Evolutionary conservation across 2,888 invertebrate species (phyloP).

Genomic region (Yponomeuta plumbellus): DNA sequence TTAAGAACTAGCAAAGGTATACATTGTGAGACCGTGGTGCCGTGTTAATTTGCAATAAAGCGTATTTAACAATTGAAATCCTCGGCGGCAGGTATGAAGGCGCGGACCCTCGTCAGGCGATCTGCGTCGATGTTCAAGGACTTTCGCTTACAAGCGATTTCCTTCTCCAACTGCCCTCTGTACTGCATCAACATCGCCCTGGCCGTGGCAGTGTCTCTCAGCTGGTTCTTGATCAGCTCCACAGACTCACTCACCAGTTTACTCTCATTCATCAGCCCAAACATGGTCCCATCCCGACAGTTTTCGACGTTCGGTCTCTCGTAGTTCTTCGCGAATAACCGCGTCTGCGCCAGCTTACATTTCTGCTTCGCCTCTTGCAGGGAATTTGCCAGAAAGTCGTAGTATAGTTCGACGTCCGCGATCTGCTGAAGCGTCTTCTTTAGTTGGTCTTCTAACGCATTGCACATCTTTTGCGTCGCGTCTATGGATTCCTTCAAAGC

Average conservation of each 20-base stretch:
- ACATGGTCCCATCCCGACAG: conserved; percentile 88
- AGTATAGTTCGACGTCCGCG: conserved; percentile 85
- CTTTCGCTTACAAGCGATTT: conserved; percentile 83
- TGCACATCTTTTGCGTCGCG: conserved; percentile 83
- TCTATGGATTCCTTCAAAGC: conserved; percentile 83
- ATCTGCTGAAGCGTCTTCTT: conserved; percentile 83
- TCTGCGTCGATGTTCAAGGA: conserved; percentile 81
- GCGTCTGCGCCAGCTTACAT: conserved; percentile 89
- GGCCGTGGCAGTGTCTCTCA: conserved; percentile 78
- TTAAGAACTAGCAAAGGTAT: too few relatives aligned
- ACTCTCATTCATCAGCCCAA: conserved; percentile 83
- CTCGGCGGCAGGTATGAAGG: conserved; percentile 81
- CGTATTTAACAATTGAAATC: conserved; percentile 51
- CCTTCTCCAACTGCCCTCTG: conserved; percentile 80
- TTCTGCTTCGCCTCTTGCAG: conserved; percentile 83
- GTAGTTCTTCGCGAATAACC: conserved; percentile 82
- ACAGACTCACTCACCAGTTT: conserved; percentile 73
- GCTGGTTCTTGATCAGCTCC: conserved; percentile 73
- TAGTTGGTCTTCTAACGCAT: conserved; percentile 81
- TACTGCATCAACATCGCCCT: conserved; percentile 74
- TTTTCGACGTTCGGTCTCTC: conserved; percentile 87
- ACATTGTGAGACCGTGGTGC: too few relatives aligned
- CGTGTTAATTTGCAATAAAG: too few relatives aligned
- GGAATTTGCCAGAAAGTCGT: conserved; percentile 80
- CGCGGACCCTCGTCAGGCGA: conserved; percentile 77